Percentiles rank a stretch among this genome's conserved stretches.
Evolutionary conservation across 1,140 invertebrate species (phyloP).

Genomic region (Macrobrachium rosenbergii): DNA sequence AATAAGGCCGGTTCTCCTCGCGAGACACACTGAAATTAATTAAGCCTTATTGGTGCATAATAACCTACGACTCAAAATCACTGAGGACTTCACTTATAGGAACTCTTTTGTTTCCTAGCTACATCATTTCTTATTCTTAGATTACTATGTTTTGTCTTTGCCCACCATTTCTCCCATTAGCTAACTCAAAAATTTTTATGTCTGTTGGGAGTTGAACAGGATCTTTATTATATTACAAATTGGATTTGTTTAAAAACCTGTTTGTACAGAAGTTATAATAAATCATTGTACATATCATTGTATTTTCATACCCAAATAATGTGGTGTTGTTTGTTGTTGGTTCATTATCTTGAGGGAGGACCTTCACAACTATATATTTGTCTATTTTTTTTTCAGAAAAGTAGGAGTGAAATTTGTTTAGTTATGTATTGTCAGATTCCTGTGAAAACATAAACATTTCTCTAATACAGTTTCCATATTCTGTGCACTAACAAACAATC

Average conservation of each 20-base stretch:
- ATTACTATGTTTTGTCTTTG: constrained; percentile 25
- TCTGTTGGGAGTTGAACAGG: constrained; percentile 57
- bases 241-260: constrained; percentile 59
- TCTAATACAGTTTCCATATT: no score
- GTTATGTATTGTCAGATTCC: no score
- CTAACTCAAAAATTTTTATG: constrained; percentile 15
- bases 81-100: constrained; percentile 14
- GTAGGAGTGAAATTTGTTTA: no score
- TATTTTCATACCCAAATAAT: no score
- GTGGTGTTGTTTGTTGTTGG: no score
- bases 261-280: constrained; percentile 63
- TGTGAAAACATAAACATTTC: no score
- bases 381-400: no score
- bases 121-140: constrained; percentile 23
- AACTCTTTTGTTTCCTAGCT: constrained; percentile 7
- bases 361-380: no score
- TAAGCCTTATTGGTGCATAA: constrained; percentile 15
- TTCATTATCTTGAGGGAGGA: no score
- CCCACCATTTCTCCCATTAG: constrained; percentile 26
- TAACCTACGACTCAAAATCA: not conserved
- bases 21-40: not conserved
- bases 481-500: no score
- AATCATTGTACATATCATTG: constrained; percentile 54
- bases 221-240: constrained; percentile 48
- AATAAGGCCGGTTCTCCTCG: constrained; percentile 15